phyloP scores from a whole-genome alignment of 2,113 vertebrate genomes.

The Leptodactylus fuscus region DNA sequence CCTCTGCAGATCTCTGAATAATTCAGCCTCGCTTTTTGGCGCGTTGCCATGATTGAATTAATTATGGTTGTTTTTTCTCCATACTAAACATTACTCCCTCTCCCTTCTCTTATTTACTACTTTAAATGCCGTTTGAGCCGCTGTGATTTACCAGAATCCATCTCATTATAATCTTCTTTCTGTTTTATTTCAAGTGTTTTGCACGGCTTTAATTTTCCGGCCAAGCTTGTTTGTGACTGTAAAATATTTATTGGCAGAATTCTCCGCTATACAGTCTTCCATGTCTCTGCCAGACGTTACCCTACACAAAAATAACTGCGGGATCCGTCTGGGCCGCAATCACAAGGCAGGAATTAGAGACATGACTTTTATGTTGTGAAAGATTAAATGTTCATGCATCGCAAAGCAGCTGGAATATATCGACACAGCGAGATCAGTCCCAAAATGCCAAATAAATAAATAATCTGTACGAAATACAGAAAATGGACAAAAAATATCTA shows the following conservation, averaged over 20 bases:
- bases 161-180: constrained; percentile 54
- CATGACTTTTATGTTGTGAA: neutral
- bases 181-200: constrained; percentile 43
- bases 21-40: constrained; percentile 29
- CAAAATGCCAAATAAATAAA: neutral
- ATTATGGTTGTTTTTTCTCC: constrained; percentile 55
- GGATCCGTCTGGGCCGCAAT: neutral
- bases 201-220: constrained; percentile 10
- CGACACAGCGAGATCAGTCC: neutral
- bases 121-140: constrained; percentile 51
- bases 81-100: constrained; percentile 55
- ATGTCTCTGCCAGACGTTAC: constrained; percentile 4
- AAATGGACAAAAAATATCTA: too few relatives aligned
- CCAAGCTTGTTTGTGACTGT: constrained; percentile 36
- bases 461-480: too few relatives aligned
- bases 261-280: neutral
- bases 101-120: constrained; percentile 54
- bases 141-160: constrained; percentile 55
- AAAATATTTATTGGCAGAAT: constrained; percentile 28
- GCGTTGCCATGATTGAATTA: constrained; percentile 52
- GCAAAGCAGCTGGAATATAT: neutral
- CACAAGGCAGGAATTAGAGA: constrained; percentile 15
- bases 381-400: constrained; percentile 13
- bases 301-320: constrained; percentile 18
- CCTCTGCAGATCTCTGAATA: constrained; percentile 39